Evolutionary conservation across 2,113 vertebrate genomes (phyloP), one percentile per base, ranked within the genome.

Genomic region (Tylochromis polylepis): DNA sequence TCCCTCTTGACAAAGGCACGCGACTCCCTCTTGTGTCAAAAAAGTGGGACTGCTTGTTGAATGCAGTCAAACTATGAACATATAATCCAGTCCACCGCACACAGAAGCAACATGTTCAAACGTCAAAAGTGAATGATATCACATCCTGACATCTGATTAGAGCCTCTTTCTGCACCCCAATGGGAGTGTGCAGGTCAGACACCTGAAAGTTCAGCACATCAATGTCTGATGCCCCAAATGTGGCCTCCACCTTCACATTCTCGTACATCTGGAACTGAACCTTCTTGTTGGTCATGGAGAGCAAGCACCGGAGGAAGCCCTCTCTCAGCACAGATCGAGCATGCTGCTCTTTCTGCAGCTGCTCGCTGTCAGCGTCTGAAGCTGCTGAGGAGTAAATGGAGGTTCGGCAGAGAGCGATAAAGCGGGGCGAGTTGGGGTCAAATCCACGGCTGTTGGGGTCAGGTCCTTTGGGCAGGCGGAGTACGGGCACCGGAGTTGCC

Each of bases 131-230:
- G 38, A 96, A 97, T 0, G 97, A 95, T 43, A 98, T 97, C n/a
- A 98, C 96, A 87, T 98, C 98, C 16, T 96, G 96, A 22, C 96
- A 96, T 5, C 98, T 95, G 18, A 98, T 96, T 36, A 98, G 91
- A 0, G 98, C 97, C 80, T 98, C 97, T 2, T 96, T 97, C 77
- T 98, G 97, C 9, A 98, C 96, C 0, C 97, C 97, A 4, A 98
- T 96, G 0, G 98, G 98, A 0, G 97, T 98, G 85, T 98, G 96
- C 78, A 98, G 89, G 81, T 97, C 95, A 0, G 97, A 97, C 62
- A 98, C 97, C 22, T 98, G 97, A 88, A 98, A 97, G 91, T 98
- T 97, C 82, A 97, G 94, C 24, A 97, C 95, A 3, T 98, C 97
- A 3, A 98, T 97, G 86, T 98, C 98, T 0, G 97, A 97, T 3